Evolutionary conservation across 2,113 vertebrate species (phyloP), one percentile per base, ranked within the genome.

Genomic region (Sebastes fasciatus): DNA sequence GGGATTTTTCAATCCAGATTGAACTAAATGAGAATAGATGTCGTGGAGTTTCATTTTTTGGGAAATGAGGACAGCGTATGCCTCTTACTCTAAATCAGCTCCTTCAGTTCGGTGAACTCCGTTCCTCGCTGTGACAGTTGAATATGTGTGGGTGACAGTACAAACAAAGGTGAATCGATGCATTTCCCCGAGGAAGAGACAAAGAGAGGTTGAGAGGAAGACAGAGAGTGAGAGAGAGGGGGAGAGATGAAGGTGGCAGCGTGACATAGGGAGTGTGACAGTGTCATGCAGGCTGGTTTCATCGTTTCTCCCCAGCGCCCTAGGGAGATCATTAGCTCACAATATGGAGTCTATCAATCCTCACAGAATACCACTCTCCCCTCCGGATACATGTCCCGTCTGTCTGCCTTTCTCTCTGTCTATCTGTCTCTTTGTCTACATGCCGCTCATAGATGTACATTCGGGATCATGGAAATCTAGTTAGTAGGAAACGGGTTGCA

Each of bases 261-360:
- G 72, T 85, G 89, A 86, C 91, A 90, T 71, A 73, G 89, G 89
- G 88, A 89, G 86, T 90, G 88, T 89, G 89, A 92, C 91, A 89
- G 89, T 90, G 93, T 94, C 92, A 92, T 91, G 92, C 86, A 77
- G 86, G 86, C 87, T 93, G 92, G 91, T 90, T 93, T 94, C 90
- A 91, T 91, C 73, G 91, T 91, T 90, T 87, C 83, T 89, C 85
- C 80, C 84, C 83, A 78, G 87, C 79, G 88, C 94, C 94, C 91
- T 63, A 63, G 91, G 92, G 93, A 94, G 91, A 92, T 95, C 93
- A 95, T 95, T 94, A 94, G 91, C 93, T 94, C 89, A 88, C 93
- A 94, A 93, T 94, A 91, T 90, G 92, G 90, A 93, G 92, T 93
- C 92, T 91, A 94, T 94, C 93, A 95, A 94, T 95, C 92, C 92